These are phyloP conservation scores for Coluber constrictor DNA, from an alignment of 2,797 vertebrate genomes.

Conservation along the genomic window DNA sequence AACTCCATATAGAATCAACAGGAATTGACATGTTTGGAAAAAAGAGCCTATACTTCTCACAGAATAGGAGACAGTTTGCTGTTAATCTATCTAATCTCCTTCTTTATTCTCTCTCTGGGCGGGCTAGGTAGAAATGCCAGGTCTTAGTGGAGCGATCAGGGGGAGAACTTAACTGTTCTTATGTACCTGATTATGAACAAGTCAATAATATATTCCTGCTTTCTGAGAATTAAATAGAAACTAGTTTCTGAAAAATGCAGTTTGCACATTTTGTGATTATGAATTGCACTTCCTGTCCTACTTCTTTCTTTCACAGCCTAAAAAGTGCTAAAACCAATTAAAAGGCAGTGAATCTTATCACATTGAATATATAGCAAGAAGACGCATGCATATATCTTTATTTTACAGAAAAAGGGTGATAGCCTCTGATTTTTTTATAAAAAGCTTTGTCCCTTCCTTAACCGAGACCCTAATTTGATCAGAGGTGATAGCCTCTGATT, in stretches of 20 bases:
- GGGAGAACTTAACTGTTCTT: background rate
- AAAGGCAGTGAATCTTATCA: background rate
- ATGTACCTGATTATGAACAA: background rate
- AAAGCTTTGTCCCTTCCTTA: background rate
- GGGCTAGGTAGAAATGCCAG: background rate
- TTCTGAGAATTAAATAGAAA: background rate
- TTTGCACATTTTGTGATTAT: background rate
- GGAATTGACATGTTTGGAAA: background rate
- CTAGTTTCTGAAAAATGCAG: background rate
- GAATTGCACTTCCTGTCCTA: background rate
- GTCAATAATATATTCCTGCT: background rate
- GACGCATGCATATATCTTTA: background rate
- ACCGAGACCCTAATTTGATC: background rate
- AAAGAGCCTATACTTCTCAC: background rate
- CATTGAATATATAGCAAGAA: background rate
- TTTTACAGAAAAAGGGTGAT: background rate
- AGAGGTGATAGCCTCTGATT: background rate
- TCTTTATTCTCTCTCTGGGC: slow-evolving; percentile 7
- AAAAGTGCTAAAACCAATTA: background rate
- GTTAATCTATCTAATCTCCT: background rate
- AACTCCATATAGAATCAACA: background rate
- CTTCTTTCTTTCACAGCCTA: background rate
- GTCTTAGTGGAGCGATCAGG: background rate
- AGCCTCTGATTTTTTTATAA: background rate
- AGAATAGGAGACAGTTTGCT: background rate